Percentiles rank a stretch among this genome's conserved stretches.
Conservation (phyloP, 2,797 vertebrate genomes). For the Miichthys miiuy region DNA sequence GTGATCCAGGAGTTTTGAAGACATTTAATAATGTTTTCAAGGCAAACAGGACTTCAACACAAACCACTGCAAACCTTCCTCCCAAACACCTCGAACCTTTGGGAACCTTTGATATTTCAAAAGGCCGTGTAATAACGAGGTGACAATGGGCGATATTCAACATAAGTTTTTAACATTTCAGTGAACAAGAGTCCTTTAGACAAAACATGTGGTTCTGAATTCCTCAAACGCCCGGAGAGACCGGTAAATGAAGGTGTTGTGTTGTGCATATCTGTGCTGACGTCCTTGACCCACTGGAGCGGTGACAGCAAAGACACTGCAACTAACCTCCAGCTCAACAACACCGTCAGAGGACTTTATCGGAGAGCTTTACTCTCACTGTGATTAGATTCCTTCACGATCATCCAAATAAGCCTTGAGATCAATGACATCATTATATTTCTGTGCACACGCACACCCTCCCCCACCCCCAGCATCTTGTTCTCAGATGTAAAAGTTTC, state of each 20-base stretch:
- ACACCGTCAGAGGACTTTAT: too few relatives aligned
- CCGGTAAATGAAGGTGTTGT: conserved; percentile 17
- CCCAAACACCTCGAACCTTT: background rate
- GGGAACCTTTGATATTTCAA: conserved; percentile 6
- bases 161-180: conserved; percentile 41
- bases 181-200: conserved; percentile 44
- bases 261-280: background rate
- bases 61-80: background rate
- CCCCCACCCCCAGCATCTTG: background rate
- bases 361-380: too few relatives aligned
- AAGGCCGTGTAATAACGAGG: background rate
- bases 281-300: conserved; percentile 40
- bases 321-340: conserved; percentile 9
- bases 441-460: background rate
- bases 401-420: conserved; percentile 5
- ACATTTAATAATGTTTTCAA: conserved; percentile 24
- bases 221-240: conserved; percentile 52
- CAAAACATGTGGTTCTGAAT: conserved; percentile 67
- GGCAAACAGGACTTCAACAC: background rate
- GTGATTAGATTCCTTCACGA: background rate
- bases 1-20: conserved; percentile 12
- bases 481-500: conserved; percentile 26
- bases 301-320: conserved; percentile 16
- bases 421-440: conserved; percentile 37
- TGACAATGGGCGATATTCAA: background rate